Conservation (phyloP, 2,113 vertebrate genomes). For the Colistium nudipinnis region DNA sequence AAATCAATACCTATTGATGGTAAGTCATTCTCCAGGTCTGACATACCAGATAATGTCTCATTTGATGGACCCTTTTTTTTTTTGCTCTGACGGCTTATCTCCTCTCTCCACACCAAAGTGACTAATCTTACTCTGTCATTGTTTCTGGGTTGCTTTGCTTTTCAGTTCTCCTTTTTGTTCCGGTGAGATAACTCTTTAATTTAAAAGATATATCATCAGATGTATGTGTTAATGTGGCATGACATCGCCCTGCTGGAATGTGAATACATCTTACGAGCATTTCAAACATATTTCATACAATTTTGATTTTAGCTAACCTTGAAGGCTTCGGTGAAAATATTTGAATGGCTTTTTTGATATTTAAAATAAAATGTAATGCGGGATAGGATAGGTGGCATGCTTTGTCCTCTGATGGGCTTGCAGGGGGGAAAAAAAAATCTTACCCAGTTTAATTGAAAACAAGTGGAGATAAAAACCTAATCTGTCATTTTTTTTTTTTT, state of each 20-base stretch:
- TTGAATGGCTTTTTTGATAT: neutral
- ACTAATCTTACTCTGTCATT: slow-evolving; percentile 11
- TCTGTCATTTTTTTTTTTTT: slow-evolving; percentile 10
- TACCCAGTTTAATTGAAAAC: slow-evolving; percentile 59
- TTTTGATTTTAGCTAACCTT: neutral
- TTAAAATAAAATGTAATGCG: neutral
- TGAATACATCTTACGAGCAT: neutral
- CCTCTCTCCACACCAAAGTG: slow-evolving; percentile 28
- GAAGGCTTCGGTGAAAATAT: neutral
- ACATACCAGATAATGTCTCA: slow-evolving; percentile 35
- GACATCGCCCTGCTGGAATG: neutral
- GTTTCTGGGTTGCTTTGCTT: slow-evolving; percentile 8
- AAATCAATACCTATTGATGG: slow-evolving; percentile 37
- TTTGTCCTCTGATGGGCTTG: neutral
- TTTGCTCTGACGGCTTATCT: slow-evolving; percentile 33
- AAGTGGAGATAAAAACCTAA: slow-evolving; percentile 37
- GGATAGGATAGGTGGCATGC: neutral
- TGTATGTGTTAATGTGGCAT: neutral
- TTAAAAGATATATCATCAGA: neutral
- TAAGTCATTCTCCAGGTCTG: neutral
- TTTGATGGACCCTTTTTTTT: slow-evolving; percentile 29
- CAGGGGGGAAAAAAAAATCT: neutral
- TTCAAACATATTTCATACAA: slow-evolving; percentile 1
- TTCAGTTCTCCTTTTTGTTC: neutral
- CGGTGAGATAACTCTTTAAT: neutral